Conservation (phyloP, 2,888 invertebrate species). For the Himalopsyche japonica region DNA sequence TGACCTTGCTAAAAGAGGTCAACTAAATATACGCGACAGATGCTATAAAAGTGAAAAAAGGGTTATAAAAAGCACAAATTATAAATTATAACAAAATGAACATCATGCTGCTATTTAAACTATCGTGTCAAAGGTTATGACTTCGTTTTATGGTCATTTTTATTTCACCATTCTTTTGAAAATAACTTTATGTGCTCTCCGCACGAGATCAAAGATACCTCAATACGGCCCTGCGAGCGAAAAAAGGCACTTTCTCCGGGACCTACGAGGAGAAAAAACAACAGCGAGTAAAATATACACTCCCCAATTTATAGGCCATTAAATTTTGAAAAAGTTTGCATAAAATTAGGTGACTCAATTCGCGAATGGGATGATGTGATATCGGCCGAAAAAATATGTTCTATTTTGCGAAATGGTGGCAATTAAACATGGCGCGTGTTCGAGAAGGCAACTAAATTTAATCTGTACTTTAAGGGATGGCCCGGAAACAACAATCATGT, state of each 20-base stretch:
- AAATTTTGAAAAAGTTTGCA: slow-evolving; percentile 13
- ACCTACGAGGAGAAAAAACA: not conserved
- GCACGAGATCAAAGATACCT: not conserved
- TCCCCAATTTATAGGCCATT: not conserved
- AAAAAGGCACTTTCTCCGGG: not conserved
- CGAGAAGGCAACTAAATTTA: not conserved
- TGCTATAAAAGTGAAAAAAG: too few species aligned
- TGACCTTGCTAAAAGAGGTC: too few species aligned
- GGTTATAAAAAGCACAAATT: too few species aligned
- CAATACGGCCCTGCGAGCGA: not conserved
- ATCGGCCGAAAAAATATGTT: not conserved
- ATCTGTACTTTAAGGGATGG: not conserved
- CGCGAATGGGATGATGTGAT: not conserved
- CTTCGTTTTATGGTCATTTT: too few species aligned
- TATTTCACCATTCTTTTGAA: too few species aligned
- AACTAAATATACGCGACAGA: too few species aligned
- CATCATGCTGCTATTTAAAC: too few species aligned
- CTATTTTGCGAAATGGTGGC: not conserved
- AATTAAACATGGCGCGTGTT: not conserved
- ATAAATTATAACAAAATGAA: too few species aligned
- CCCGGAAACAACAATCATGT: not conserved
- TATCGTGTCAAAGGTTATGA: too few species aligned
- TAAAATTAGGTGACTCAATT: slow-evolving; percentile 18
- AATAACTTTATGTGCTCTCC: too few species aligned
- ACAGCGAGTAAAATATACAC: not conserved